Percentiles rank a stretch among this genome's conserved stretches.
Evolutionary conservation across 1,140 invertebrate genomes (phyloP).

Genomic region (Saxidomus purpurata): DNA sequence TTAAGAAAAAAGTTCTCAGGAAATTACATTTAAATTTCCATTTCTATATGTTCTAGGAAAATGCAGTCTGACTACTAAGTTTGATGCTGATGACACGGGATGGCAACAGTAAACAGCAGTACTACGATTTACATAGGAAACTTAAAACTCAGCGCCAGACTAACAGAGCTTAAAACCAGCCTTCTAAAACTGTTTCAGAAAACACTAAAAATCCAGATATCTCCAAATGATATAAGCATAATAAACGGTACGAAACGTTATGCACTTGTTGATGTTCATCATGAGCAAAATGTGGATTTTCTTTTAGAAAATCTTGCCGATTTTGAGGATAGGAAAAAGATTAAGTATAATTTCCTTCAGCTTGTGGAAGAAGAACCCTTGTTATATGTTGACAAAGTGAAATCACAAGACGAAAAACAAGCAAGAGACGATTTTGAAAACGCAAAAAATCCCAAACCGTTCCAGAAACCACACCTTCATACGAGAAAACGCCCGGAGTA

Average conservation of each 20-base stretch:
- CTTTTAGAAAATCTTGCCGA: conserved; percentile 32
- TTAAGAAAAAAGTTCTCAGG: too few species aligned
- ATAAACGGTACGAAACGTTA: conserved; percentile 64
- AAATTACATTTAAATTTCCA: too few species aligned
- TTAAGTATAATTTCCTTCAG: conserved; percentile 49
- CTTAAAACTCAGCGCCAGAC: neutral
- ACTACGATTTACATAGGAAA: conserved; percentile 62
- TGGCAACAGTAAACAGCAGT: conserved; percentile 1
- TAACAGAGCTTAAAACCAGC: conserved; percentile 49
- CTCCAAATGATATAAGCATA: conserved; percentile 60
- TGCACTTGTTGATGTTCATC: conserved; percentile 62
- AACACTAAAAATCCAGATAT: conserved; percentile 34
- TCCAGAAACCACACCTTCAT: conserved; percentile 56
- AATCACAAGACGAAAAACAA: conserved; percentile 58
- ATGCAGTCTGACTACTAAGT: too few species aligned
- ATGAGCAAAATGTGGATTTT: conserved; percentile 62
- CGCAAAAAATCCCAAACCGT: conserved; percentile 46
- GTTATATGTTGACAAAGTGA: conserved; percentile 62
- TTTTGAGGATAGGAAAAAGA: conserved; percentile 44
- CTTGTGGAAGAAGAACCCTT: conserved; percentile 13
- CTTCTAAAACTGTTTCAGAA: conserved; percentile 44
- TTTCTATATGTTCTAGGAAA: too few species aligned
- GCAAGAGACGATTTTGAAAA: conserved; percentile 64
- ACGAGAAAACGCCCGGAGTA: conserved; percentile 44
- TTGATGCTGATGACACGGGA: too few species aligned